Evolutionary conservation across 2,113 vertebrate genomes (phyloP).

Genomic region (Lepidothrix coronata): DNA sequence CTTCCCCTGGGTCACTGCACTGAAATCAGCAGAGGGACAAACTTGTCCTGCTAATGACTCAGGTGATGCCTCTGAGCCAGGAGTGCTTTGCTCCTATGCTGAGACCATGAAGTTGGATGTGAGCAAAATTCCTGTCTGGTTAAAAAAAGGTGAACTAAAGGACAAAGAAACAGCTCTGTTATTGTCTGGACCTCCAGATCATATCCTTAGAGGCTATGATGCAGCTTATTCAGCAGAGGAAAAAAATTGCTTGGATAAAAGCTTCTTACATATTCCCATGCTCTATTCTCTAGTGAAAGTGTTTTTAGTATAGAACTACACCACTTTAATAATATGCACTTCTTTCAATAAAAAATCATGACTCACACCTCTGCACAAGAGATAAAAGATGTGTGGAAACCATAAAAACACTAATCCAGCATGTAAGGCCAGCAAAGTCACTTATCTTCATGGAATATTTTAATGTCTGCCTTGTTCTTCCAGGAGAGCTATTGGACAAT

Average conservation of each 20-base stretch:
- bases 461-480: neutral
- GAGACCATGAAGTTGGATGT: neutral
- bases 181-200: neutral
- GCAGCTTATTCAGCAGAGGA: neutral
- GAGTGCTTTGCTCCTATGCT: neutral
- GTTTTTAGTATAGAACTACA: neutral
- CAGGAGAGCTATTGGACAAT: neutral
- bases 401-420: conserved; percentile 3
- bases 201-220: neutral
- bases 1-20: neutral
- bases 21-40: neutral
- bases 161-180: neutral
- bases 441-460: conserved; percentile 17
- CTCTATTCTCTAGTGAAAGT: neutral
- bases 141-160: neutral
- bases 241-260: conserved; percentile 9
- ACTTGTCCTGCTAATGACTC: neutral
- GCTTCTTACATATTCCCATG: neutral
- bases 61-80: neutral
- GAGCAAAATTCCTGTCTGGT: neutral
- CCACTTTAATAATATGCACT: neutral
- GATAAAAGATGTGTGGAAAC: conserved; percentile 38
- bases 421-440: neutral
- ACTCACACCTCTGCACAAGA: neutral
- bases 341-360: conserved; percentile 19